These are phyloP conservation scores for Caenorhabditis imperialis DNA, from an alignment of 2,888 invertebrate genomes.

Conservation along the genomic window DNA sequence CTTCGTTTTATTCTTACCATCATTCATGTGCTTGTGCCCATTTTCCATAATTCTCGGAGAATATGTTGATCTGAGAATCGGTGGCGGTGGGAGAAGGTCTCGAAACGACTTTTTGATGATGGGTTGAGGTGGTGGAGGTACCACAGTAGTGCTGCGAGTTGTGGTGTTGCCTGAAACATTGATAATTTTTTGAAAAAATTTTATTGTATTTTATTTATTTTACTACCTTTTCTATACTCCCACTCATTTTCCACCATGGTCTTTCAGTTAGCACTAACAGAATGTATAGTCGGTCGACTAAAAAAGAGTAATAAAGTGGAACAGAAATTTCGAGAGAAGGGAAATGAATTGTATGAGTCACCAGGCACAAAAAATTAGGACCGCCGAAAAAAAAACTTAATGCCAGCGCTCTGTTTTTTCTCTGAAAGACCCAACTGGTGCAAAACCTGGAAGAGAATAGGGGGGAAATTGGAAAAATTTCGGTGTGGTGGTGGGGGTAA, in stretches of 20 bases:
- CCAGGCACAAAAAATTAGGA: constrained; percentile 7
- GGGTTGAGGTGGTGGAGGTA: constrained; percentile 38
- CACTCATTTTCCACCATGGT: constrained; percentile 25
- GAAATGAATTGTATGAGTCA: constrained; percentile 13
- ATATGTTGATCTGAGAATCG: constrained; percentile 27
- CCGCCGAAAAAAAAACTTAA: neutral
- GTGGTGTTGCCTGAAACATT: constrained; percentile 35
- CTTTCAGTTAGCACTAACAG: constrained; percentile 13
- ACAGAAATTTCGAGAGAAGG: neutral
- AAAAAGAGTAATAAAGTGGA: neutral
- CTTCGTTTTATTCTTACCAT: constrained; percentile 53
- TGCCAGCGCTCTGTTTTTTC: neutral
- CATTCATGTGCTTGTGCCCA: constrained; percentile 51
- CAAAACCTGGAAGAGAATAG: too few relatives aligned
- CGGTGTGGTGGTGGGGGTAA: too few relatives aligned
- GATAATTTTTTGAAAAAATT: too few relatives aligned
- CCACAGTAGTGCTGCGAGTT: constrained; percentile 35
- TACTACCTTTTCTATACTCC: constrained; percentile 21
- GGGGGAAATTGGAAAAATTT: too few relatives aligned
- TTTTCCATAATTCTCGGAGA: constrained; percentile 49
- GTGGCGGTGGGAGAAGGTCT: constrained; percentile 40
- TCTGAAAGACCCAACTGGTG: too few relatives aligned
- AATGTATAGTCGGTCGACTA: neutral
- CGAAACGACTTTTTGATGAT: constrained; percentile 46
- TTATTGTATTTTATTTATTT: constrained; percentile 34